These are phyloP conservation scores for Archilochus colubris DNA, from an alignment of 2,113 vertebrate genomes.

Conservation along the genomic window DNA sequence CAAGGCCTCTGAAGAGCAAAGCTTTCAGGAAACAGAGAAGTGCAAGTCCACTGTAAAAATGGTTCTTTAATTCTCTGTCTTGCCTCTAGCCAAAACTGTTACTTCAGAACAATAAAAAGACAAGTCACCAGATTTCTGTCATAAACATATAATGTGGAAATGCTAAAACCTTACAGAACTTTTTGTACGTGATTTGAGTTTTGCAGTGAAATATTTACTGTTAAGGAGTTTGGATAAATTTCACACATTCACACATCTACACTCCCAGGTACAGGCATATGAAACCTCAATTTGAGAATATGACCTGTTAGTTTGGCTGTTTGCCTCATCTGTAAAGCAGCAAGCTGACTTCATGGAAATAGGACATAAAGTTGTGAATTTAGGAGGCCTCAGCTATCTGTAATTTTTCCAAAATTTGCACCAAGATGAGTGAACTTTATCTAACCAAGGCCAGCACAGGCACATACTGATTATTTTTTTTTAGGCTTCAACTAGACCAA, in stretches of 20 bases:
- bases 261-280: neutral
- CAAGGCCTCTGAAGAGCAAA: slow-evolving; percentile 69
- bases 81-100: neutral
- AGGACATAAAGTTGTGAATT: neutral
- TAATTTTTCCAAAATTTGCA: neutral
- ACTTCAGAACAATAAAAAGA: neutral
- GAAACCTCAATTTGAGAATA: neutral
- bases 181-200: too few relatives aligned
- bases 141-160: neutral
- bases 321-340: neutral
- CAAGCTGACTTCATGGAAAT: neutral
- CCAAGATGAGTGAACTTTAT: neutral
- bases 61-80: slow-evolving; percentile 73
- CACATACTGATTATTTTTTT: neutral
- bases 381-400: neutral
- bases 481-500: neutral
- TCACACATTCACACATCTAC: neutral
- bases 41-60: slow-evolving; percentile 57
- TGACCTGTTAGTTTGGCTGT: neutral
- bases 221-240: too few relatives aligned
- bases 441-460: neutral
- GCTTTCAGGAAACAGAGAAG: slow-evolving; percentile 77
- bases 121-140: neutral
- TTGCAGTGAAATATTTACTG: too few relatives aligned
- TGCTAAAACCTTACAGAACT: too few relatives aligned